phyloP scores from a whole-genome alignment of 2,113 vertebrate genomes.

The Paracyprichromis sp. region DNA sequence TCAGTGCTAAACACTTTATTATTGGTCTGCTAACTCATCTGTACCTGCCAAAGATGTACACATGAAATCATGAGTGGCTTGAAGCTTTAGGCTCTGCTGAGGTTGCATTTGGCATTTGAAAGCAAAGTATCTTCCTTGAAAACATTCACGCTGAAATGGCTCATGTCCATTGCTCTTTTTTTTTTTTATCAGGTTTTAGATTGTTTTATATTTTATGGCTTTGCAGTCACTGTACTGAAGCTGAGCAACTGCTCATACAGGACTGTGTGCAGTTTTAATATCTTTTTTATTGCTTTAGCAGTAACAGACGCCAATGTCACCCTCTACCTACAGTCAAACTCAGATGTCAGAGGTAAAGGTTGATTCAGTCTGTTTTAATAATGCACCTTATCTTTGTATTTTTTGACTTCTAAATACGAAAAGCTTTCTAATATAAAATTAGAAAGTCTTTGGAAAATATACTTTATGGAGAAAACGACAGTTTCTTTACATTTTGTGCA shows the following conservation, averaged over 20 bases:
- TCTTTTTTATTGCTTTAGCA: neutral
- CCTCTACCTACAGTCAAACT: neutral
- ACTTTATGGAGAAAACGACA: neutral
- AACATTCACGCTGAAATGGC: neutral
- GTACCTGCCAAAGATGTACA: slow-evolving; percentile 3
- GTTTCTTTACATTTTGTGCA: neutral
- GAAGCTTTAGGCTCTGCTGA: slow-evolving; percentile 12
- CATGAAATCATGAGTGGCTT: neutral
- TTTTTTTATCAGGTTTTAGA: neutral
- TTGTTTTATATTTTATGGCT: neutral
- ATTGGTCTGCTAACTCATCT: slow-evolving; percentile 29
- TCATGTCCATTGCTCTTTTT: neutral
- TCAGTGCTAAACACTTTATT: slow-evolving; percentile 46
- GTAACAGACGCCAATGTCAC: neutral
- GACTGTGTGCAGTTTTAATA: neutral
- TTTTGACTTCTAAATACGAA: neutral
- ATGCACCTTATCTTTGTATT: neutral
- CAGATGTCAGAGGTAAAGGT: neutral
- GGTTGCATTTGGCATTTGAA: slow-evolving; percentile 1
- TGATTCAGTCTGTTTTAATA: neutral
- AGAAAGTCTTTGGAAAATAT: neutral
- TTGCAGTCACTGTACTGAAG: neutral
- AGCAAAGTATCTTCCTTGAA: neutral
- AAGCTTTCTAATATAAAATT: neutral
- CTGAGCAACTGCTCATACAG: neutral